Conservation (phyloP, 2,113 vertebrate genomes). For the Enhydra lutris region DNA sequence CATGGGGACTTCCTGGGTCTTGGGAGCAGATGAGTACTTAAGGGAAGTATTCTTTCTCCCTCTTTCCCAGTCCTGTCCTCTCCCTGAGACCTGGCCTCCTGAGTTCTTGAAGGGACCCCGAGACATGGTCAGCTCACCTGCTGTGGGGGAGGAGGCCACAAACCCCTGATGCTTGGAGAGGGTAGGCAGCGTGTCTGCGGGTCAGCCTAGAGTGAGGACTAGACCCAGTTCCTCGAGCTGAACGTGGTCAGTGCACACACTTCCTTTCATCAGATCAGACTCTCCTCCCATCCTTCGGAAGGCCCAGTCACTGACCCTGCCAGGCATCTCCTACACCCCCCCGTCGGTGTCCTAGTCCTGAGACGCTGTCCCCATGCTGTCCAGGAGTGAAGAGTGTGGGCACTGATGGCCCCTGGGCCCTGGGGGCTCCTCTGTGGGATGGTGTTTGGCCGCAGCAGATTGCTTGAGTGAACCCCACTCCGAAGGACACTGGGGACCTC, state of each 20-base stretch:
- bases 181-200: not conserved
- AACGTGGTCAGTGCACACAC: not conserved
- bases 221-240: not conserved
- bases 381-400: not conserved
- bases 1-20: not conserved
- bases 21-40: not conserved
- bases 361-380: not conserved
- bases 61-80: not conserved
- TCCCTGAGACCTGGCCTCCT: not conserved
- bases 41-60: not conserved
- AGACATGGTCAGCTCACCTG: not conserved
- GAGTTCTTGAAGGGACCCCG: not conserved
- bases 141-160: not conserved
- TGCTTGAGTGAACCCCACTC: not conserved
- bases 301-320: not conserved
- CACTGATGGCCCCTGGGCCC: not conserved
- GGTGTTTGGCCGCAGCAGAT: not conserved
- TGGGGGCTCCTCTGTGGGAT: not conserved
- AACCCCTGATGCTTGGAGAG: not conserved
- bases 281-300: not conserved
- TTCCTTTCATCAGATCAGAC: not conserved
- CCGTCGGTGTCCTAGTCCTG: not conserved
- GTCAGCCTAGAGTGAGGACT: not conserved
- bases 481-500: not conserved
- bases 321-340: not conserved